Evolutionary conservation across 2,113 vertebrate species (phyloP), one percentile per base, ranked within the genome.

Genomic region (Hypanus sabinus): DNA sequence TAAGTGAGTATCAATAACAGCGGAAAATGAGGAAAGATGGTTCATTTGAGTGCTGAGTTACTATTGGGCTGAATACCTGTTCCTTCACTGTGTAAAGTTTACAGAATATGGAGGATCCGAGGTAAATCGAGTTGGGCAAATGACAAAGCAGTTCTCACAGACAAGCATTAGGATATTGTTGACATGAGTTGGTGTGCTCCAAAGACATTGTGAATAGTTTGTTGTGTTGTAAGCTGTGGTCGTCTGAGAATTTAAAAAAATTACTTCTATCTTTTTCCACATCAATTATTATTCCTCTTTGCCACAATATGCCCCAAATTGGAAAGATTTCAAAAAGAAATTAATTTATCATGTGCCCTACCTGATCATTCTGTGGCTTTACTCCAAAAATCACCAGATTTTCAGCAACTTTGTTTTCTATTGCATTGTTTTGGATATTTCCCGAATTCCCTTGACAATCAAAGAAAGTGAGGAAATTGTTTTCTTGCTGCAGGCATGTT

Each of bases 401-500:
- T 90, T 16, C 60, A 90, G 60, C 30, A 90, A 90, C 60, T 20
- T 90, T 62, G 62, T 65, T 90, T n/a, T 65, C n/a, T 90, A 2
- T 20, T 33, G 60, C 57, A 68, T 90, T 68, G 60, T 36, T 33
- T 90, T 18, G 38, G 30, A 68, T 65, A 20, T 5, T 68, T 90
- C 85, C 85, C 8, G 27, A 90, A n/a, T 90, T 2, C 85, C 85
- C 85, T 65, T 65, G 85, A 65, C 60, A 90, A 62, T 9, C 60
- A 65, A 30, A 88, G 85, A 90, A 88, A 30, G 57, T 14, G 7
- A 62, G 57, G 60, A 90, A 90, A 65, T 90, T 90, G 57, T 62
- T 90, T 68, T 73, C n/a, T 65, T 90, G 85, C 60, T 90, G 85
- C 60, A 90, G 60, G 85, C 85, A 33, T 90, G 30, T 30, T 65